Base-by-base conservation (phyloP, 2,888 invertebrate species). In the Uloborus plumipes region DNA sequence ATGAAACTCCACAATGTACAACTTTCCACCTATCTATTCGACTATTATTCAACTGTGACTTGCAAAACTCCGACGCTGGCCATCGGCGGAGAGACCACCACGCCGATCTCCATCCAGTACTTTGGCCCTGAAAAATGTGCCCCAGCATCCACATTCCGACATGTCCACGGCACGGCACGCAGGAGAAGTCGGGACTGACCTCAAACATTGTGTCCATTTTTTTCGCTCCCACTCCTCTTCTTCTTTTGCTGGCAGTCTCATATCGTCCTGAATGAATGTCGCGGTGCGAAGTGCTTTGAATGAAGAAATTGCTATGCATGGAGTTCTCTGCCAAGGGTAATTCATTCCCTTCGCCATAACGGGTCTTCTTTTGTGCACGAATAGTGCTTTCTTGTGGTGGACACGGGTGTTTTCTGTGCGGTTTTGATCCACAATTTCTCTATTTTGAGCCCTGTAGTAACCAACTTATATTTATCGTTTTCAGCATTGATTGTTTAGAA, bases 271-370 rank as follows among this genome's bases (percentile, higher is more conserved):
- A 67, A 67, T 67, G 50, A 31, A 53, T 49, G 49, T 26, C 47
- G 51, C 18, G 47, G n/a, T n/a, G 62, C 71, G 31, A 71, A 55
- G 47, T 26, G 67, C 67, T 80, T 80, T 80, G 69, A 69, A 62
- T 62, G 73, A 73, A 65, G 53, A 73, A 69, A 80, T 80, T 80
- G 79, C 53, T 80, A 80, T 80, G 73, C 79, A 80, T 59, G 67
- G 71, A 66, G 58, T 66, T 66, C 78, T 61, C 69, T 2, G 39
- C 39, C 62, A 1, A 53, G n/a, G 47, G 79, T 73, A 80, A 73
- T 80, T 80, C 73, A 73, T 80, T 80, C 79, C 61, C 39, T 47
- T 61, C 18, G 20, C 31, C 61, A 14, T 22, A 13, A 47, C 51
- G 55, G 53, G 65, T 66, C 74, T 74, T 73, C 76, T 70, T 62